A percentile compares a stretch with the other conserved stretches of the same genome.
phyloP scores from a whole-genome alignment of 1,140 invertebrate species.

The Euura lappo region DNA sequence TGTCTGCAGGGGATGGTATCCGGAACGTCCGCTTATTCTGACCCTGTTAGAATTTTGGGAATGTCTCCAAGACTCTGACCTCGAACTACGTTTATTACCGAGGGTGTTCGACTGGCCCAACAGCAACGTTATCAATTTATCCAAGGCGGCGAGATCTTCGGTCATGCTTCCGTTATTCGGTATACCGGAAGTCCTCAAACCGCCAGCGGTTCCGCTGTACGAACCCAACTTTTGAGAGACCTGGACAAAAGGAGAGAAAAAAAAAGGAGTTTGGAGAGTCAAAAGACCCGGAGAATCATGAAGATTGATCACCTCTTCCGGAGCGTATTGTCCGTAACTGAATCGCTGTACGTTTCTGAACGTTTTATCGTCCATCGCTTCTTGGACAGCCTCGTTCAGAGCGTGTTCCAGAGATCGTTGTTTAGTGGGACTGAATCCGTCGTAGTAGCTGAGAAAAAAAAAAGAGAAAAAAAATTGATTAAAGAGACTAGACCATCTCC shows the following conservation, averaged over 20 bases:
- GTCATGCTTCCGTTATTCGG: not conserved
- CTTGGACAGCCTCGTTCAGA: constrained; percentile 68
- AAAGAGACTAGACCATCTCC: not conserved
- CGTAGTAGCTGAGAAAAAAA: constrained; percentile 43
- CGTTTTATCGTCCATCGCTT: constrained; percentile 72
- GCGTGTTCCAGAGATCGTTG: constrained; percentile 47
- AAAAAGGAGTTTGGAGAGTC: too few relatives aligned
- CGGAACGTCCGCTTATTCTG: not conserved
- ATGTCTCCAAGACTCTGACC: not conserved
- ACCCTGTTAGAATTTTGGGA: not conserved
- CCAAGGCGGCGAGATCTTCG: constrained; percentile 54
- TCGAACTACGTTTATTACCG: not conserved
- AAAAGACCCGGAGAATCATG: too few relatives aligned
- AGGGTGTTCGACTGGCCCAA: constrained; percentile 30
- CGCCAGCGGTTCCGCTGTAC: not conserved
- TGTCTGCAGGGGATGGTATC: not conserved
- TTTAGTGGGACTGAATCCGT: constrained; percentile 46
- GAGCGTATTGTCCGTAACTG: constrained; percentile 72
- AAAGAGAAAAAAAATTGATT: not conserved
- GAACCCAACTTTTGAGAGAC: not conserved
- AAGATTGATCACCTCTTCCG: constrained; percentile 65
- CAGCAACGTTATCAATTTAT: constrained; percentile 56
- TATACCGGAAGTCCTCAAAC: not conserved
- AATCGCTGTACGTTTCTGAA: constrained; percentile 72
- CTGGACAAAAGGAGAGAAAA: not conserved